Conservation (phyloP, 1,140 invertebrate genomes). For the Stegodyphus dumicola region DNA sequence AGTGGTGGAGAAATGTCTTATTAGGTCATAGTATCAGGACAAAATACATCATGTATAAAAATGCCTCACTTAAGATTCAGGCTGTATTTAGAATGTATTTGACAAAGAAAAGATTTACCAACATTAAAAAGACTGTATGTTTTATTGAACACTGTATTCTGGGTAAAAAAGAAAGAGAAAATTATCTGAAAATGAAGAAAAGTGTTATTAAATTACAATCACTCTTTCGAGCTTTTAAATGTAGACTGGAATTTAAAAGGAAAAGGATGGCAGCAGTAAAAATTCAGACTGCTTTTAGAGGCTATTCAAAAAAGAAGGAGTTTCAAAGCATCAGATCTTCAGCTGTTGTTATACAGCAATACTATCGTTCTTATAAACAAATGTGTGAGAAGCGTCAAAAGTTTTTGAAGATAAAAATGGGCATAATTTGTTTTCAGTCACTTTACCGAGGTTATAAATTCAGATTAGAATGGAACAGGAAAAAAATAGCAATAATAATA, state of each 20-base stretch:
- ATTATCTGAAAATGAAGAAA: not conserved
- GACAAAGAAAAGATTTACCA: not conserved
- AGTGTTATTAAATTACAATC: not conserved
- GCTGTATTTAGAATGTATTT: conserved; percentile 7
- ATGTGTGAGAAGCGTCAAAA: not conserved
- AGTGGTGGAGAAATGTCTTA: conserved; percentile 21
- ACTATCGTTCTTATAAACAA: too few relatives aligned
- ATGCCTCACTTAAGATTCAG: conserved; percentile 62
- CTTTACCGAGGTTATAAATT: not conserved
- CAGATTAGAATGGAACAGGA: not conserved
- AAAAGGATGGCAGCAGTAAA: not conserved
- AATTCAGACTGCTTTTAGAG: not conserved
- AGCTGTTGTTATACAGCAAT: not conserved
- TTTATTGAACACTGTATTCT: not conserved
- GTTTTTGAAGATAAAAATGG: not conserved
- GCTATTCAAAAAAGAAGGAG: not conserved
- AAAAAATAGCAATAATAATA: conserved; percentile 1
- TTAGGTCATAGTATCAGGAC: conserved; percentile 8
- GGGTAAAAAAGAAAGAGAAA: not conserved
- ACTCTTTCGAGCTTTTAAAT: not conserved
- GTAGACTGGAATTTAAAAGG: not conserved
- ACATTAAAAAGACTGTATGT: not conserved
- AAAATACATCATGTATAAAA: conserved; percentile 27
- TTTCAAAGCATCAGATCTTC: not conserved
- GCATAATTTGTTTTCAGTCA: not conserved